A percentile compares a stretch with the other conserved stretches of the same genome.
These are phyloP conservation scores for Stegastes partitus DNA, from an alignment of 2,113 vertebrate species.

Conservation along the genomic window DNA sequence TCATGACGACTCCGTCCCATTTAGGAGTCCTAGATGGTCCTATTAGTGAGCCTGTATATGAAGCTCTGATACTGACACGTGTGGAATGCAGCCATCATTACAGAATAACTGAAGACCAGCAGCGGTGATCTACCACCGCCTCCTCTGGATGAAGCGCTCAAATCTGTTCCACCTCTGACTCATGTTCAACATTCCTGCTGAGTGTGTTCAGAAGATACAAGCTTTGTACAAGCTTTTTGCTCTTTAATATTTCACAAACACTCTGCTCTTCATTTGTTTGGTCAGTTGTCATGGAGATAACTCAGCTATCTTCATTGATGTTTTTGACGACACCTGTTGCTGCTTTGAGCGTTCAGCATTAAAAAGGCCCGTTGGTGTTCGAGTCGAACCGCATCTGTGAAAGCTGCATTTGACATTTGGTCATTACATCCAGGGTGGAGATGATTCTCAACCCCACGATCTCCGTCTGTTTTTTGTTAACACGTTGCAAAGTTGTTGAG, in stretches of 20 bases:
- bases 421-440: neutral
- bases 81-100: slow-evolving; percentile 2
- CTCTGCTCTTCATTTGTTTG: neutral
- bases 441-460: neutral
- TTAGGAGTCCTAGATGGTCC: neutral
- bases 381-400: neutral
- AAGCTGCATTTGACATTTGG: neutral
- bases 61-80: slow-evolving; percentile 2
- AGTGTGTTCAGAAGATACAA: neutral
- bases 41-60: neutral
- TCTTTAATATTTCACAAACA: neutral
- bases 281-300: slow-evolving; percentile 13
- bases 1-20: slow-evolving; percentile 9
- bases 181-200: neutral
- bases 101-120: neutral
- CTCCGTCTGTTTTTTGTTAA: too few relatives aligned
- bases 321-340: neutral
- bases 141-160: slow-evolving; percentile 16
- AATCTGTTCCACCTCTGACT: neutral
- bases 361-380: neutral
- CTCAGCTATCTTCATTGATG: neutral
- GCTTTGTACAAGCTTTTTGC: neutral
- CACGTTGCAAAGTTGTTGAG: too few relatives aligned
- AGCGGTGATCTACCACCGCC: neutral
- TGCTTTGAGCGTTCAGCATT: neutral